Evolutionary conservation across 53 echinoderm and acorn worm genomes (phyloP).

Genomic region (Echinometra lucunter): DNA sequence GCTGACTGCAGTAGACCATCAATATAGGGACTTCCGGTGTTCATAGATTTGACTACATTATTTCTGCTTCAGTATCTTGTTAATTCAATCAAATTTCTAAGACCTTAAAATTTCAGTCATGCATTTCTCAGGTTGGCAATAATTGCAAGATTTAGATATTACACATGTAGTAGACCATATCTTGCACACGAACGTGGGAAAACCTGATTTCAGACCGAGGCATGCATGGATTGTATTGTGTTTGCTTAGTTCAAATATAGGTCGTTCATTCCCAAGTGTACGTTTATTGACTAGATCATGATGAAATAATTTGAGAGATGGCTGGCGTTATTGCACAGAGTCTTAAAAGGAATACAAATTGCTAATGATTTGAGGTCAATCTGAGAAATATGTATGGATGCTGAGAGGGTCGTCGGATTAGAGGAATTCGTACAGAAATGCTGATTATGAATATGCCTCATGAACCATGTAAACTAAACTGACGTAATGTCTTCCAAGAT

Average conservation of each 20-base stretch:
- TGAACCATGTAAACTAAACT: not conserved
- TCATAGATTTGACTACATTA: too few species aligned
- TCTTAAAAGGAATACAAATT: not conserved
- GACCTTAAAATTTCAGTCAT: too few species aligned
- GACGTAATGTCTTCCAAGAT: not conserved
- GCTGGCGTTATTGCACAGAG: not conserved
- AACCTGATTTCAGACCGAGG: not conserved
- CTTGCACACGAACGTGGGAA: not conserved
- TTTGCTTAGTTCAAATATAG: not conserved
- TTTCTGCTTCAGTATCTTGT: too few species aligned
- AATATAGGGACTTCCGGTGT: too few species aligned
- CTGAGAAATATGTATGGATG: not conserved
- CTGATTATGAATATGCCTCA: not conserved
- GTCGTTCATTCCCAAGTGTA: not conserved
- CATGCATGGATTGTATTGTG: not conserved
- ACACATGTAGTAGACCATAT: too few species aligned
- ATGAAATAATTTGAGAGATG: not conserved
- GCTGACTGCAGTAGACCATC: too few species aligned
- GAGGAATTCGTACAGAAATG: not conserved
- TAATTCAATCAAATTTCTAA: too few species aligned
- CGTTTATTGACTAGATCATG: not conserved
- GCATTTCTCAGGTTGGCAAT: too few species aligned
- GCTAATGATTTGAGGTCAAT: not conserved
- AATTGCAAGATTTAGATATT: too few species aligned
- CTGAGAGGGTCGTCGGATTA: not conserved